phyloP scores from a whole-genome alignment of 2,888 invertebrate genomes.

The Pristionchus arcanus region DNA sequence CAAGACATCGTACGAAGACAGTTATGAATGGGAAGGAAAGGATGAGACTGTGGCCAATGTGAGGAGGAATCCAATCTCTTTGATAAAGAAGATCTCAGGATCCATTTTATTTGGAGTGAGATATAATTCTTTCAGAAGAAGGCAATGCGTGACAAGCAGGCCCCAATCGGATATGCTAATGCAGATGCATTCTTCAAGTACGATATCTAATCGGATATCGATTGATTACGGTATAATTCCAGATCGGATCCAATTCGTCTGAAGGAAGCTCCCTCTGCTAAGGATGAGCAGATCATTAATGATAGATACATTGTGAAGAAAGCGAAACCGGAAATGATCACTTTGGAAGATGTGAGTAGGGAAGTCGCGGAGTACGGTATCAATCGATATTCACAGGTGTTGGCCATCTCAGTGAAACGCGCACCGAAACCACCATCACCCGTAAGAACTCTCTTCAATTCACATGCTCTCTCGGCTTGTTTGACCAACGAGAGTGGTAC shows the following conservation, averaged over 20 bases:
- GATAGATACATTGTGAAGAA: slow-evolving; percentile 6
- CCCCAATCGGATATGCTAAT: not conserved
- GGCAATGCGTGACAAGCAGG: not conserved
- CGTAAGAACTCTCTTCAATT: not conserved
- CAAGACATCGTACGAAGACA: not conserved
- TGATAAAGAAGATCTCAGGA: too few relatives aligned
- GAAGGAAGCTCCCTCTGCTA: not conserved
- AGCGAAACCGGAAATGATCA: slow-evolving; percentile 16
- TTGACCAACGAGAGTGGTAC: not conserved
- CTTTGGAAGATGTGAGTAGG: not conserved
- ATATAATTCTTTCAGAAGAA: not conserved
- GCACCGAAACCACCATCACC: not conserved
- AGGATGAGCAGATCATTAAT: not conserved
- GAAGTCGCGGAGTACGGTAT: not conserved
- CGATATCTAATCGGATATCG: not conserved
- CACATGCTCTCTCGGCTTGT: not conserved
- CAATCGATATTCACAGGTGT: not conserved
- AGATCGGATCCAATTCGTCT: not conserved
- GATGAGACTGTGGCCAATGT: not conserved
- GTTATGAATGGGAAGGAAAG: slow-evolving; percentile 45
- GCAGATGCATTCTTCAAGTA: slow-evolving; percentile 25
- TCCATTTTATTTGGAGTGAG: not conserved
- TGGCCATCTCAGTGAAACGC: not conserved
- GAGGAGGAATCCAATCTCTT: not conserved
- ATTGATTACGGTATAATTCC: not conserved